Conservation (phyloP, 2,113 vertebrate species). For the Maccullochella peelii region DNA sequence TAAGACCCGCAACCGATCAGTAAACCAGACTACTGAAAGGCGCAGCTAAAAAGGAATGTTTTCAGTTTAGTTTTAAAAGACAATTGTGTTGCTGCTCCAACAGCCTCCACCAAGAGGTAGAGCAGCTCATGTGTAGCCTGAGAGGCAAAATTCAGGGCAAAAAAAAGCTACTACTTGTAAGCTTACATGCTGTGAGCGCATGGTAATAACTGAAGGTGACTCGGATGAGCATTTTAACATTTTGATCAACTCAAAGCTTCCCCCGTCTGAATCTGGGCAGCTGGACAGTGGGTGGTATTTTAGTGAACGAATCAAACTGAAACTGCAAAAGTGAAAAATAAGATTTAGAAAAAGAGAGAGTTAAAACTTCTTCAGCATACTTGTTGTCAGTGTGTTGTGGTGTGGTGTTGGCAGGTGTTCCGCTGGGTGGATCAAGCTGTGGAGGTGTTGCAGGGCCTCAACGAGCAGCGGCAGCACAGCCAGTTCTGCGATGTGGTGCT, state of each 20-base stretch:
- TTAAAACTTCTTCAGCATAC: no score
- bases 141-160: background rate
- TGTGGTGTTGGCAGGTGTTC: slow-evolving; percentile 85
- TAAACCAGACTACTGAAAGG: no score
- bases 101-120: background rate
- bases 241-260: no score
- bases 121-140: background rate
- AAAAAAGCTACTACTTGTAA: background rate
- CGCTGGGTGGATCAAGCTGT: slow-evolving; percentile 86
- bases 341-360: background rate
- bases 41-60: no score
- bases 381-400: background rate
- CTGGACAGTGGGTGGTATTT: background rate
- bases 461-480: slow-evolving; percentile 89
- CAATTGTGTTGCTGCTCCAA: background rate
- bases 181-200: background rate
- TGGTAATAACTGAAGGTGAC: background rate
- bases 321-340: background rate
- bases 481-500: slow-evolving; percentile 94
- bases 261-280: background rate
- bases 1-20: no score
- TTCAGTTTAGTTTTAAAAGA: no score
- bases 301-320: background rate
- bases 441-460: slow-evolving; percentile 89
- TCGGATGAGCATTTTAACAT: background rate